Evolutionary conservation across 2,113 vertebrate genomes (phyloP).

Genomic region (Geococcyx californianus): DNA sequence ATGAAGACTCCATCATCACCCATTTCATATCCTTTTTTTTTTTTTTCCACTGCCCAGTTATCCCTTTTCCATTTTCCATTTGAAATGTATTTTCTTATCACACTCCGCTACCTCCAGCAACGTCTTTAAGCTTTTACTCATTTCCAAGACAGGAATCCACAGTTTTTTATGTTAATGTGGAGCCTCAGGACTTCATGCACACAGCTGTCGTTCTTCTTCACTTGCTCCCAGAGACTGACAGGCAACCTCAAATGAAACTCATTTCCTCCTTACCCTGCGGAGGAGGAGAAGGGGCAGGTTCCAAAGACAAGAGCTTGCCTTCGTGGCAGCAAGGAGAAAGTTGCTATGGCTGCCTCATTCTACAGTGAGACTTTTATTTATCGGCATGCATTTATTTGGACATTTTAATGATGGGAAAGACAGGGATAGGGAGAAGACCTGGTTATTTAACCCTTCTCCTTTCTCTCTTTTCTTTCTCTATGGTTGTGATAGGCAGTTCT

Average conservation of each 20-base stretch:
- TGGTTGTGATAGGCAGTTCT: neutral
- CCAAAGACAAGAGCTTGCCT: neutral
- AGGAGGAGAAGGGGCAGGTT: neutral
- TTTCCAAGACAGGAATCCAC: neutral
- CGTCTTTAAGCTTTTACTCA: neutral
- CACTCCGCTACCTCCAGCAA: neutral
- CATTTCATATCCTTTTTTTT: neutral
- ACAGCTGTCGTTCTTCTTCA: fast-evolving
- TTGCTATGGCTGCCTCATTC: neutral
- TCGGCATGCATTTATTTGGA: neutral
- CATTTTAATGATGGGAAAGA: neutral
- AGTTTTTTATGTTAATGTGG: neutral
- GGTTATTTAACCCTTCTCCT: neutral
- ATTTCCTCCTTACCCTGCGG: neutral
- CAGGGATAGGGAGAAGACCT: neutral
- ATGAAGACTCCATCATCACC: neutral
- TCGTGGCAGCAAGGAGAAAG: neutral
- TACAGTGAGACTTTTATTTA: neutral
- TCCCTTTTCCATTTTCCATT: neutral
- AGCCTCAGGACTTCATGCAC: neutral
- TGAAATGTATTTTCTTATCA: neutral
- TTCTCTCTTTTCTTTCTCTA: neutral
- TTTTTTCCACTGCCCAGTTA: neutral
- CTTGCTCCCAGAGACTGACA: neutral
- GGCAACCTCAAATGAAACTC: neutral